Base-by-base conservation (phyloP, 2,797 vertebrate species). In the Hoplostethus atlanticus region DNA sequence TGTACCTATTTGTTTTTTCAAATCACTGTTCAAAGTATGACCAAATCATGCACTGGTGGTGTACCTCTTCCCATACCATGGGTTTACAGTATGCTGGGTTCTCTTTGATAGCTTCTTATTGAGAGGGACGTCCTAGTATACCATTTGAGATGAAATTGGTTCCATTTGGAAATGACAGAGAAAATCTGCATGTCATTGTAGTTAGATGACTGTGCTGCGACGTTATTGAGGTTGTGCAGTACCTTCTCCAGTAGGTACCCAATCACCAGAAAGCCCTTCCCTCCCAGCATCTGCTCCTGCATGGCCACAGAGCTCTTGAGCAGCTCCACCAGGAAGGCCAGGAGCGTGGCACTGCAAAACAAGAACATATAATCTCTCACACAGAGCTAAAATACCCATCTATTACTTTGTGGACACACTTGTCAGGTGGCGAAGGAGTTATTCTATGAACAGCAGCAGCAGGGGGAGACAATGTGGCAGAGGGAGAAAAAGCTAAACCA, bases 201-300 rank as follows among this genome's bases (percentile, higher is more conserved):
- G 25, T 50, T 56, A 7, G 4, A 1, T 51, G 47, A 69, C 17
- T 28, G 16, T 1, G 42, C 3, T 0, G 4, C 64, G 51, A 51
- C 47, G 34, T 50, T 17, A 31, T 5, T 10, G 17, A 62, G 25
- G 13, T 1, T 34, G 42, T 61, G 50, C 53, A 92, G 92, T 86
- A 99, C 98, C 98, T 99, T 99, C 95, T 99, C 98, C 54, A 99
- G 94, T 78, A 96, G 96, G 85, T 97, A 96, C 36, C 98, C 98
- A 84, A 99, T 98, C 76, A 99, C 98, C 87, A 99, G 95, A 85
- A 99, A 99, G 90, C 97, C 98, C 81, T 99, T 99, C 79, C 96
- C 98, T 73, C 98, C 96, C 59, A 99, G 94, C 96, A 99, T 98
- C 86, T 99, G 98, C 70, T 99, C 98, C 94, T 99, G 98, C 98